Evolutionary conservation across 2,888 invertebrate species (phyloP).

Genomic region (Lycaena phlaeas): DNA sequence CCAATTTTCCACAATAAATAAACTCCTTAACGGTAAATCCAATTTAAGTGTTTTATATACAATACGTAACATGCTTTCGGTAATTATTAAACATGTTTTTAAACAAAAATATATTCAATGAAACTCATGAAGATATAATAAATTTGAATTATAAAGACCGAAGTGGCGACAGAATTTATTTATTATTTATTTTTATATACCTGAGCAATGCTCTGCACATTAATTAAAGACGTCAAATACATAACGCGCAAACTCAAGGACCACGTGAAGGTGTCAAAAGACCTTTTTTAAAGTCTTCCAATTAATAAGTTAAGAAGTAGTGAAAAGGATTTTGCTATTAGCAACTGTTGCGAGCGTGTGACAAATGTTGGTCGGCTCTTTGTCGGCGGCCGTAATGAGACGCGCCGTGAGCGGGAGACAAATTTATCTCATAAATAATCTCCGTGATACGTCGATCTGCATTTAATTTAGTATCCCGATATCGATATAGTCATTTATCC

Average conservation of each 20-base stretch:
- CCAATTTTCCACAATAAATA: not conserved
- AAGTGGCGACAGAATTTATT: too few species aligned
- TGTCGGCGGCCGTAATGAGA: constrained; percentile 64
- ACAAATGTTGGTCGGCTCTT: constrained; percentile 53
- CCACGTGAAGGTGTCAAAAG: not conserved
- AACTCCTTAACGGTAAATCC: too few species aligned
- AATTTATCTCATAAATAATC: constrained; percentile 66
- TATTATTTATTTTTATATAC: too few species aligned
- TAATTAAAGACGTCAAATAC: not conserved
- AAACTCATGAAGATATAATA: too few species aligned
- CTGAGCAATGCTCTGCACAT: too few species aligned
- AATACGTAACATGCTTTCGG: too few species aligned
- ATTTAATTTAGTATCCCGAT: constrained; percentile 55
- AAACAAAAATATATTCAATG: too few species aligned
- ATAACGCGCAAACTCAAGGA: not conserved
- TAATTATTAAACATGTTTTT: too few species aligned
- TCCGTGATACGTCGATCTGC: constrained; percentile 54
- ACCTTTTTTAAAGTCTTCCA: not conserved
- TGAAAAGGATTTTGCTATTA: constrained; percentile 42
- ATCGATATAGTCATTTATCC: constrained; percentile 59
- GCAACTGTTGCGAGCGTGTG: constrained; percentile 48
- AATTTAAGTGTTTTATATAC: too few species aligned
- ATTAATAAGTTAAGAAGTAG: not conserved
- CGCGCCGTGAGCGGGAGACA: constrained; percentile 50
- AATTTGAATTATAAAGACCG: too few species aligned